These are phyloP conservation scores for Biston stratarius DNA, from an alignment of 2,888 invertebrate species.

Conservation along the genomic window DNA sequence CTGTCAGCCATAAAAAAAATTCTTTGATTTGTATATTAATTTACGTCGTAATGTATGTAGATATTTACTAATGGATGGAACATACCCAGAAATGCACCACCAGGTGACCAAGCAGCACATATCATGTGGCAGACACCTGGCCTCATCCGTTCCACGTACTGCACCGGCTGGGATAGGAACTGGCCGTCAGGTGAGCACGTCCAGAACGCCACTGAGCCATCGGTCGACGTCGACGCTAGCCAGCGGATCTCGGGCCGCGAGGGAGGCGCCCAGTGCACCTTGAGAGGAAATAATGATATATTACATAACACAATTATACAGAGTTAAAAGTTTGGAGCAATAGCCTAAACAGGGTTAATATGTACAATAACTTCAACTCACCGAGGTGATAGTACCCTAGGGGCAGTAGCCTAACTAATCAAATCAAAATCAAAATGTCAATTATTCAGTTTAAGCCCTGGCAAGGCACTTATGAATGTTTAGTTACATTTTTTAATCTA, in stretches of 20 bases:
- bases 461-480: too few species aligned
- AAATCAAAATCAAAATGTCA: too few species aligned
- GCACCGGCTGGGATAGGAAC: constrained; percentile 91
- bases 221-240: constrained; percentile 97
- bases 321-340: too few species aligned
- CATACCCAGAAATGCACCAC: constrained; percentile 84
- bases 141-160: constrained; percentile 95
- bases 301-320: background rate
- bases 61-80: background rate
- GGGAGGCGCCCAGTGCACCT: constrained; percentile 96
- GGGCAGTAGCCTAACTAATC: background rate
- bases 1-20: too few species aligned
- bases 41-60: too few species aligned
- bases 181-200: constrained; percentile 86
- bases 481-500: too few species aligned
- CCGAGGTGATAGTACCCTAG: background rate
- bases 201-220: constrained; percentile 99
- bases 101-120: constrained; percentile 88
- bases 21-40: too few species aligned
- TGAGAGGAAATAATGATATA: background rate
- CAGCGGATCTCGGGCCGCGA: constrained; percentile 92
- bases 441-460: too few species aligned
- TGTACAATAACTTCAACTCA: background rate
- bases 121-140: constrained; percentile 98
- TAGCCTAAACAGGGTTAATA: too few species aligned